phyloP scores from a whole-genome alignment of 2,113 vertebrate species.

The Indicator maculatus region DNA sequence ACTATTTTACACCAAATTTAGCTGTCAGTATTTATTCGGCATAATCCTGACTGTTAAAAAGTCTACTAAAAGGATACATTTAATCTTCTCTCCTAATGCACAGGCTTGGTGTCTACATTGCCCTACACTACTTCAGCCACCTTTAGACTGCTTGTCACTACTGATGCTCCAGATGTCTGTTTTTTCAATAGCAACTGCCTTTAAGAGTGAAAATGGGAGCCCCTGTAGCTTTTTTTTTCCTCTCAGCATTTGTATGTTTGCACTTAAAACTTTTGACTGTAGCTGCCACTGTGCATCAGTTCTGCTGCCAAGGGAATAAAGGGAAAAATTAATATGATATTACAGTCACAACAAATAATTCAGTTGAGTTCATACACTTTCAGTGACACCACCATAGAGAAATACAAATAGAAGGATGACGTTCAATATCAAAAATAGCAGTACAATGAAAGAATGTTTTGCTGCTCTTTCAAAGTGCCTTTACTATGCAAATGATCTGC shows the following conservation, averaged over 20 bases:
- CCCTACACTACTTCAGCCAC: background rate
- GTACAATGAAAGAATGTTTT: background rate
- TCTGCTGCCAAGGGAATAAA: background rate
- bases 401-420: background rate
- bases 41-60: background rate
- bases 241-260: background rate
- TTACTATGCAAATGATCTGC: constrained; percentile 6
- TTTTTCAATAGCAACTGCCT: background rate
- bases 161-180: background rate
- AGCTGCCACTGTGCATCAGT: background rate
- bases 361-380: background rate
- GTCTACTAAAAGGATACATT: background rate
- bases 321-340: background rate
- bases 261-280: background rate
- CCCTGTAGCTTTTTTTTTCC: background rate
- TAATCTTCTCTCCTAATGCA: background rate
- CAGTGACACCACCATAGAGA: background rate
- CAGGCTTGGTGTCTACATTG: background rate
- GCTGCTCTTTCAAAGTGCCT: constrained; percentile 5
- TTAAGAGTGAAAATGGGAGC: background rate
- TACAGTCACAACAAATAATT: background rate
- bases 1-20: background rate
- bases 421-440: background rate
- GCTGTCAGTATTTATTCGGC: background rate
- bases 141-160: background rate